Percentiles rank a stretch among this genome's conserved stretches.
These are phyloP conservation scores for Pseudorasbora parva DNA, from an alignment of 2,113 vertebrate genomes.

Conservation along the genomic window DNA sequence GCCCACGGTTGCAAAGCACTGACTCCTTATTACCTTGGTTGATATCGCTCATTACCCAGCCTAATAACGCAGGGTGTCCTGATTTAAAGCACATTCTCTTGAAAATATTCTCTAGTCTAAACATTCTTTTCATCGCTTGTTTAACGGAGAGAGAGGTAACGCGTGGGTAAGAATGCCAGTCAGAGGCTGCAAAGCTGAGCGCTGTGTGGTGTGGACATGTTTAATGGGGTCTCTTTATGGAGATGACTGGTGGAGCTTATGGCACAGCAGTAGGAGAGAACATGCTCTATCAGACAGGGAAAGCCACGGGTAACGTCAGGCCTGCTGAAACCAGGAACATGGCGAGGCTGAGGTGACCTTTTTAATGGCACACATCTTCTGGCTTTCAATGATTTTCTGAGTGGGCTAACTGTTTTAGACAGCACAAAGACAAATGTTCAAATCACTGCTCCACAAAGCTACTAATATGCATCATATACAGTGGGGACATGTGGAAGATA, in stretches of 20 bases:
- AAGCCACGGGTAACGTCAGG: background rate
- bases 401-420: background rate
- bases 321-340: background rate
- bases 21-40: constrained; percentile 21
- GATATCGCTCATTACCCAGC: constrained; percentile 27
- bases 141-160: constrained; percentile 42
- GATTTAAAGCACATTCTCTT: constrained; percentile 30
- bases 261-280: constrained; percentile 6
- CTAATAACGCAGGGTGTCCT: constrained; percentile 1
- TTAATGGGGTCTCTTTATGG: constrained; percentile 44
- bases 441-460: background rate
- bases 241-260: constrained; percentile 26
- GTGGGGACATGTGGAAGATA: background rate
- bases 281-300: background rate
- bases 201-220: background rate
- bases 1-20: background rate
- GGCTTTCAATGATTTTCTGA: background rate
- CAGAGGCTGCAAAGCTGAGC: background rate
- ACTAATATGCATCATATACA: background rate
- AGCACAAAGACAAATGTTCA: background rate
- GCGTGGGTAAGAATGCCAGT: constrained; percentile 40
- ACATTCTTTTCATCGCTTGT: background rate
- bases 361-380: background rate
- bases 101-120: constrained; percentile 35
- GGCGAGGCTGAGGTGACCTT: background rate